A percentile compares a stretch with the other conserved stretches of the same genome.
Conservation (phyloP, 1,140 invertebrate species). For the Zaprionus ornatus region DNA sequence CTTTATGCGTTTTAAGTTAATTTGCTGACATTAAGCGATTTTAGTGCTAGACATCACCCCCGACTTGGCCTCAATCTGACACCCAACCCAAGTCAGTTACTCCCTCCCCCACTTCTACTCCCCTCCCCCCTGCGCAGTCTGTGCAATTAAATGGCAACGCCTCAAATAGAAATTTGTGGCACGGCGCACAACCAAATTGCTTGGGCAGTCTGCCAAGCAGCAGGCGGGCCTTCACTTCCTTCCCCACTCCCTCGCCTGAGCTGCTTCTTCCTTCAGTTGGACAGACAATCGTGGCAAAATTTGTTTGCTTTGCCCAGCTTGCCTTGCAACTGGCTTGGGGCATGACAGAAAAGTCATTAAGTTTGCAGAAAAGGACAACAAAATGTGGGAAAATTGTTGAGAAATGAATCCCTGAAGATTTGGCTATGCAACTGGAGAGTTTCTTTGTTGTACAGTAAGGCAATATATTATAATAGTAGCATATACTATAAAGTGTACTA, state of each 20-base stretch:
- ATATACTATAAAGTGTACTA: background rate
- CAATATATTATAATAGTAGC: background rate
- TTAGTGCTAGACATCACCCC: conserved; percentile 60
- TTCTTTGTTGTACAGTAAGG: background rate
- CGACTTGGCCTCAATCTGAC: conserved; percentile 22
- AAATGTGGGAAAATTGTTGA: background rate
- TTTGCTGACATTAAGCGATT: conserved; percentile 81
- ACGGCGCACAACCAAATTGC: conserved; percentile 39
- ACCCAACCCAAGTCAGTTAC: conserved; percentile 23
- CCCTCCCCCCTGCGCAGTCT: background rate
- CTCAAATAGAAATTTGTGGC: conserved; percentile 63
- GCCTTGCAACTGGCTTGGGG: background rate
- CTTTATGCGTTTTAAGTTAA: conserved; percentile 83
- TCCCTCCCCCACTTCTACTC: background rate
- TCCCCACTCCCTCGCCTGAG: background rate
- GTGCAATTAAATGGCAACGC: conserved; percentile 73
- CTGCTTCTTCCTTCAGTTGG: background rate
- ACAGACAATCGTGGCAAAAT: conserved; percentile 22
- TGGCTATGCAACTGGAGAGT: background rate
- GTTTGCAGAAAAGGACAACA: conserved; percentile 1
- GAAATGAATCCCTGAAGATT: background rate
- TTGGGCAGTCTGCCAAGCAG: conserved; percentile 63
- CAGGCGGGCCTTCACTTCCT: conserved; percentile 4
- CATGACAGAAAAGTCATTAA: conserved; percentile 22
- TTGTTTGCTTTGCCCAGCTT: conserved; percentile 24